Evolutionary conservation across 2,888 invertebrate genomes (phyloP), one percentile per base, ranked within the genome.

Genomic region (Drymonia ruficornis): DNA sequence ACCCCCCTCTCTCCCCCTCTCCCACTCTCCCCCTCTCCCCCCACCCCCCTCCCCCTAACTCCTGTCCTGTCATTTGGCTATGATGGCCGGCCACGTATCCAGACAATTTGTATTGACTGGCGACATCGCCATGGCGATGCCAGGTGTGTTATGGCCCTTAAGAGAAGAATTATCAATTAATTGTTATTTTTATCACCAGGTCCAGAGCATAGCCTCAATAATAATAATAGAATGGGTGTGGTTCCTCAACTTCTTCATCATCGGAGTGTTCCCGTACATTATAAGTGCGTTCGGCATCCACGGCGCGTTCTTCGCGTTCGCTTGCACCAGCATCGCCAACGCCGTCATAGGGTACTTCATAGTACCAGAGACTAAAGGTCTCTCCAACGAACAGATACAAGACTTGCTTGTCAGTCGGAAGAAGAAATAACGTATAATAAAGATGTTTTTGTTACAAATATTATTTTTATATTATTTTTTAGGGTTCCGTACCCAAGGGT

Each of bases 281-380:
- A 67, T 73, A 5, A 62, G 67, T 4, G 43, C 70, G 3, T 56
- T 93, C 1, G 89, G 89, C 0, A 76, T 83, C 19, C 80, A 86
- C 44, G 89, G 87, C 0, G 78, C 81, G 0, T 93, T 93, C 70
- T 89, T 88, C 67, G 49, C 81, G 5, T 93, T 91, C 56, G 84
- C 87, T 0, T 34, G 62, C 0, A 75, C 80, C 18, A 81, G 81
- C 12, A 31, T 86, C 0, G 6, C 70, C 0, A 80, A 91, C 5
- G 77, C 80, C 0, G 36, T 86, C 0, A 62, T 87, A n/a, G 76
- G 82, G 0, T 78, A 78, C 40, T 65, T 86, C 13, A 64, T 81
- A 2, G 76, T 93, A 0, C 93, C 93, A 0, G 93, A 93, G 71
- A 93, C 93, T 0, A 93, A 93, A 53, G 93, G 93, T 1, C 73